A percentile compares a stretch with the other conserved stretches of the same genome.
Conservation (phyloP, 35 echinoderm and acorn worm species). For the Lytechinus variegatus region DNA sequence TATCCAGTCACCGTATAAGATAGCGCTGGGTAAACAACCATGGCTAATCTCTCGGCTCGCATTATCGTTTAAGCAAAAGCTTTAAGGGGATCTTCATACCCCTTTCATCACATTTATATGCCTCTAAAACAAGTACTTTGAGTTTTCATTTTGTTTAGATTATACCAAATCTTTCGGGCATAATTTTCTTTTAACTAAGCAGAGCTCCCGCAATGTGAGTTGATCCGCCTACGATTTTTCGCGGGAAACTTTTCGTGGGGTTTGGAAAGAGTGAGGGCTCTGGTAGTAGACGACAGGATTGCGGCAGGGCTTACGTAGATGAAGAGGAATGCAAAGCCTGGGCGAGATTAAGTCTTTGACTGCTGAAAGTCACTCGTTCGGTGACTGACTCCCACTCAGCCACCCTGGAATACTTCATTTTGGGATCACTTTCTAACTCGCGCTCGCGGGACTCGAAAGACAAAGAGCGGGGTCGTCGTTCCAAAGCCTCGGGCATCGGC, state of each 20-base stretch:
- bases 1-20: neutral
- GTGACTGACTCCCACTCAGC: neutral
- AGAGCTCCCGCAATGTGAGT: neutral
- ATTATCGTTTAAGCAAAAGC: neutral
- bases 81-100: no score
- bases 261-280: neutral
- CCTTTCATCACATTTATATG: neutral
- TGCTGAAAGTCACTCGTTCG: neutral
- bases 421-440: slow-evolving; percentile 38
- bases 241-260: neutral
- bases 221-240: slow-evolving; percentile 10
- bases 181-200: neutral
- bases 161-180: neutral
- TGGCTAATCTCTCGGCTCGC: neutral
- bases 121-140: neutral
- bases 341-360: slow-evolving; percentile 33
- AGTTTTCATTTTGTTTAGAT: neutral
- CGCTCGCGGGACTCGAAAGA: slow-evolving; percentile 31
- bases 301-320: neutral
- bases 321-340: slow-evolving; percentile 23
- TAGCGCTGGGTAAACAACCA: slow-evolving; percentile 24
- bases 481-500: slow-evolving; percentile 20
- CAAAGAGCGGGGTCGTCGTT: slow-evolving; percentile 17
- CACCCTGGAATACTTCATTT: slow-evolving; percentile 51
- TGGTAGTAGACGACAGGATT: neutral